Evolutionary conservation across 2,113 vertebrate genomes (phyloP).

Genomic region (Rhinichthys klamathensis): DNA sequence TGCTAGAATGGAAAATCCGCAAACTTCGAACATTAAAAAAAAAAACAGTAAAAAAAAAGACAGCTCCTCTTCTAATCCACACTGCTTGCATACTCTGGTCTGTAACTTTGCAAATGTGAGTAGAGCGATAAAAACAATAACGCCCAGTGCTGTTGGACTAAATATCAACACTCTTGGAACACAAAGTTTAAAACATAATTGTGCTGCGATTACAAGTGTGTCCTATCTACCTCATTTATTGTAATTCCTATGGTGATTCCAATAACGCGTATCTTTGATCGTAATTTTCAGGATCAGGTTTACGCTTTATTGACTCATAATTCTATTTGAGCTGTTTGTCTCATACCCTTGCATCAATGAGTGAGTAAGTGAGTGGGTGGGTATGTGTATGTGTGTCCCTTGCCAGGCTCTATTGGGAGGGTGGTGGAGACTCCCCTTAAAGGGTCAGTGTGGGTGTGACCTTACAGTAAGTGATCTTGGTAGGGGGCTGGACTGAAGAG

Average conservation of each 20-base stretch:
- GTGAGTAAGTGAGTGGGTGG: not conserved
- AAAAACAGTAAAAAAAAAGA: not conserved
- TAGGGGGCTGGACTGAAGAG: constrained; percentile 52
- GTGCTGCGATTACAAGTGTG: not conserved
- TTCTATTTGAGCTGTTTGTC: constrained; percentile 53
- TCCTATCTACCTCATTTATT: not conserved
- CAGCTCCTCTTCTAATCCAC: not conserved
- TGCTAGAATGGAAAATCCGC: not conserved
- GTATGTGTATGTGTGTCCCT: constrained; percentile 32
- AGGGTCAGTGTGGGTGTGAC: constrained; percentile 51
- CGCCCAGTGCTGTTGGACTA: not conserved
- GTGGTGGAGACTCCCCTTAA: constrained; percentile 64
- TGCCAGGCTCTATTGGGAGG: constrained; percentile 51
- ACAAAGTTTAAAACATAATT: not conserved
- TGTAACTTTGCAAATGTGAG: not conserved
- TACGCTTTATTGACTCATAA: constrained; percentile 62
- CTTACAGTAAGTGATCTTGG: constrained; percentile 57
- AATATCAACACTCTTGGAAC: not conserved
- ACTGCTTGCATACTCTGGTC: not conserved
- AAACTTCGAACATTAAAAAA: not conserved
- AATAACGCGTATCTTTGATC: not conserved
- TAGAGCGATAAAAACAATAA: not conserved
- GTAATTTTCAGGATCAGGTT: constrained; percentile 36
- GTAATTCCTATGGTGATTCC: not conserved
- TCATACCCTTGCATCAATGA: constrained; percentile 48